A percentile compares a stretch with the other conserved stretches of the same genome.
Conservation (phyloP, 2,888 invertebrate species). For the Hirtodrosophila cameraria region DNA sequence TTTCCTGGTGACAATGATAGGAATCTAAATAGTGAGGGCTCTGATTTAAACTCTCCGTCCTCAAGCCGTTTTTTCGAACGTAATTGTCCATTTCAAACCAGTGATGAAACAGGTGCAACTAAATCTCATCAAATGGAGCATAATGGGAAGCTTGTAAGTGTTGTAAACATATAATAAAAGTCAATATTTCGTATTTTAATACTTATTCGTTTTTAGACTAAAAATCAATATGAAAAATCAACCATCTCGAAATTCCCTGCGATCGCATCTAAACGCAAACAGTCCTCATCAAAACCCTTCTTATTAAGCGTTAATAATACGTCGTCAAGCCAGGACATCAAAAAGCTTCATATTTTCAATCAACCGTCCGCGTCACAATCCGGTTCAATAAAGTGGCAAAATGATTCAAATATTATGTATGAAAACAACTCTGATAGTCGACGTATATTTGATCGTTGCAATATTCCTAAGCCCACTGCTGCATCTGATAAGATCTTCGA, state of each 20-base stretch:
- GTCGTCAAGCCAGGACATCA: constrained; percentile 64
- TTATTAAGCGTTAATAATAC: constrained; percentile 59
- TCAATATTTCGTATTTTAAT: neutral
- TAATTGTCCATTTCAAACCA: constrained; percentile 45
- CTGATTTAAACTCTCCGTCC: constrained; percentile 51
- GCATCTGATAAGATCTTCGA: constrained; percentile 68
- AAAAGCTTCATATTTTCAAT: constrained; percentile 66
- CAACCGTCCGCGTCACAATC: constrained; percentile 66
- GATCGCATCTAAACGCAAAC: constrained; percentile 69
- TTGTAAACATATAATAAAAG: neutral
- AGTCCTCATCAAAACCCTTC: constrained; percentile 58
- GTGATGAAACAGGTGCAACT: constrained; percentile 55
- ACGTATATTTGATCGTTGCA: constrained; percentile 69
- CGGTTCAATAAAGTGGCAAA: constrained; percentile 62
- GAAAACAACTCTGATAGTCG: constrained; percentile 61
- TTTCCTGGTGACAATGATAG: constrained; percentile 47
- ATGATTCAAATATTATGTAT: constrained; percentile 58
- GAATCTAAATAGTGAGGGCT: constrained; percentile 54
- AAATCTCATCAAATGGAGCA: constrained; percentile 66
- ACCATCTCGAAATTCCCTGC: constrained; percentile 69
- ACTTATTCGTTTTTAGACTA: constrained; percentile 45
- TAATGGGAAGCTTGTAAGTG: constrained; percentile 67
- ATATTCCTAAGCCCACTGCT: constrained; percentile 65
- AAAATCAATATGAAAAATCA: constrained; percentile 72
- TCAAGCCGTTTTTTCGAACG: constrained; percentile 53